Conservation (phyloP, 1,140 invertebrate genomes). For the Paramacrobiotus metropolitanus region DNA sequence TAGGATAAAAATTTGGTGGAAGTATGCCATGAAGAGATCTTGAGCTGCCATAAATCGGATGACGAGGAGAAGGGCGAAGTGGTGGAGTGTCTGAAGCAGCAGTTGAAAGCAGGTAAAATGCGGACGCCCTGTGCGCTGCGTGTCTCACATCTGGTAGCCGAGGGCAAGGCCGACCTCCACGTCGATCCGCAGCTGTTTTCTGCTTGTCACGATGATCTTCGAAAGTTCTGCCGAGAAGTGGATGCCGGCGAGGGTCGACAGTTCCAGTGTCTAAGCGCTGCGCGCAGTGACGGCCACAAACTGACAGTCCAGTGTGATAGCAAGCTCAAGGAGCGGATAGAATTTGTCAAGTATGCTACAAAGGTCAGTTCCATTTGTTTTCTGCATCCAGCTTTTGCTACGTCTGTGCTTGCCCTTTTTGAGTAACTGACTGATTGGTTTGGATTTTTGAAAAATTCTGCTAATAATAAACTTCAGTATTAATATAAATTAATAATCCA, state of each 20-base stretch:
- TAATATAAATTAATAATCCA: neutral
- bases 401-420: no score
- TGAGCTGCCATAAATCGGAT: conserved; percentile 22
- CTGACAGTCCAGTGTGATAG: neutral
- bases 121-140: neutral
- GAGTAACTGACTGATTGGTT: no score
- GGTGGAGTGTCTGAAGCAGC: conserved; percentile 69
- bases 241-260: conserved; percentile 48
- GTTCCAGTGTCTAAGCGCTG: conserved; percentile 13
- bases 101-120: conserved; percentile 25
- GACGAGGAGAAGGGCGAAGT: conserved; percentile 31
- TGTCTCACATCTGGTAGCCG: neutral
- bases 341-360: neutral
- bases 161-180: conserved; percentile 29
- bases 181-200: conserved; percentile 30
- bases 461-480: neutral
- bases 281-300: neutral
- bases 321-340: neutral
- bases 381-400: no score
- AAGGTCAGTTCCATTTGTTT: neutral
- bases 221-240: conserved; percentile 56
- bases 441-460: neutral
- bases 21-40: conserved; percentile 36
- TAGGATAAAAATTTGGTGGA: conserved; percentile 49
- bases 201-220: conserved; percentile 32